These are phyloP conservation scores for Trochalopteron elliotii DNA, from an alignment of 2,113 vertebrate species.

Conservation along the genomic window DNA sequence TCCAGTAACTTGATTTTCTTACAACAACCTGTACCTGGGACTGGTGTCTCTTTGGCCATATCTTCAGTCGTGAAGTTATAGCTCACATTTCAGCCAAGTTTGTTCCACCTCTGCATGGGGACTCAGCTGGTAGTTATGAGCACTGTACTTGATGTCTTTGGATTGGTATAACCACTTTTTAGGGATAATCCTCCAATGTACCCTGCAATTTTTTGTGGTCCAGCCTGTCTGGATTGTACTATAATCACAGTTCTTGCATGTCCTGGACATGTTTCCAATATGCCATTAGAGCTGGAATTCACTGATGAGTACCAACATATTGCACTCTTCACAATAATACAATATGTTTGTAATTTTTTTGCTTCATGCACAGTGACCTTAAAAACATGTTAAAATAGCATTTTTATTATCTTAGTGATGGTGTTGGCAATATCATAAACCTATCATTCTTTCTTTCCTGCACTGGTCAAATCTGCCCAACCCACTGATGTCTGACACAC, in stretches of 20 bases:
- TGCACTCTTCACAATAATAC: not conserved
- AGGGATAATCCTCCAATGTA: not conserved
- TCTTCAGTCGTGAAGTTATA: fast-evolving
- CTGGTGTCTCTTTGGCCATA: not conserved
- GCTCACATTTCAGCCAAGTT: not conserved
- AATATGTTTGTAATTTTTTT: not conserved
- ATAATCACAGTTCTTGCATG: not conserved
- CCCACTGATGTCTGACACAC: not conserved
- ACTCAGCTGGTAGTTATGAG: not conserved
- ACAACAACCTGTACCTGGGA: not conserved
- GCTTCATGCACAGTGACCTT: not conserved
- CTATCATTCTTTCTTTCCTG: not conserved
- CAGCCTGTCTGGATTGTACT: not conserved
- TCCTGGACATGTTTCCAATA: not conserved
- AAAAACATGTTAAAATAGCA: not conserved
- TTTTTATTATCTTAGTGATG: not conserved
- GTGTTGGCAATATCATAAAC: not conserved
- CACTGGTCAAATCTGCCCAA: not conserved
- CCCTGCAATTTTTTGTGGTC: not conserved
- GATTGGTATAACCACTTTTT: not conserved
- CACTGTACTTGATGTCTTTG: not conserved
- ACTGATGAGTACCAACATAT: not conserved
- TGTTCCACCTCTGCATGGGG: not conserved
- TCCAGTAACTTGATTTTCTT: not conserved
- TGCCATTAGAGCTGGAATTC: not conserved